phyloP scores from a whole-genome alignment of 2,797 vertebrate species.

The Premnoplex brunnescens region DNA sequence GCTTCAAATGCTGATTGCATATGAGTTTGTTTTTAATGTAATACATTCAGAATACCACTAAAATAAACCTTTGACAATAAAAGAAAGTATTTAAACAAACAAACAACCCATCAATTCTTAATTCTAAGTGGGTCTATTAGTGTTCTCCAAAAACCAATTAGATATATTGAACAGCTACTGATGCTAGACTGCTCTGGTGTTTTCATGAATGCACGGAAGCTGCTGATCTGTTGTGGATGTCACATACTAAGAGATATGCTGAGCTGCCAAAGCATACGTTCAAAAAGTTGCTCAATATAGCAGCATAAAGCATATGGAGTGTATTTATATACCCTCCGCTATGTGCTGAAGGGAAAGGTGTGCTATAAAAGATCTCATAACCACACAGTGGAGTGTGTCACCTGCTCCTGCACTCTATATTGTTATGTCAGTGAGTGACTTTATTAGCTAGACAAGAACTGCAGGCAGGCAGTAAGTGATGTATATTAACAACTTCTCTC shows the following conservation, averaged over 20 bases:
- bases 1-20: not conserved
- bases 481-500: slow-evolving; percentile 65
- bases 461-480: slow-evolving; percentile 39
- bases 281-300: not conserved
- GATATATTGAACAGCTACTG: not conserved
- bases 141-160: slow-evolving; percentile 1
- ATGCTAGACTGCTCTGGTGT: not conserved
- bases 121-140: not conserved
- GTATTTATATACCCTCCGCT: slow-evolving; percentile 26
- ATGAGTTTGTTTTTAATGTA: not conserved
- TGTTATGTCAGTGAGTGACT: slow-evolving; percentile 54
- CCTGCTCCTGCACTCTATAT: slow-evolving; percentile 40
- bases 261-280: not conserved
- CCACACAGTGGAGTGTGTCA: slow-evolving; percentile 14
- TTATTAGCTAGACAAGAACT: slow-evolving; percentile 57
- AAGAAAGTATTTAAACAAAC: not conserved
- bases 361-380: slow-evolving; percentile 49
- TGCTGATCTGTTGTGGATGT: not conserved
- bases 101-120: not conserved
- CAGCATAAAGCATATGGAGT: slow-evolving; percentile 20
- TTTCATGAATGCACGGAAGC: not conserved
- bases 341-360: not conserved
- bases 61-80: not conserved
- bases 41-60: not conserved
- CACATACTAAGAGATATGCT: not conserved